A percentile compares a stretch with the other conserved stretches of the same genome.
Conservation (phyloP, 2,797 vertebrate species). For the Luscinia luscinia region DNA sequence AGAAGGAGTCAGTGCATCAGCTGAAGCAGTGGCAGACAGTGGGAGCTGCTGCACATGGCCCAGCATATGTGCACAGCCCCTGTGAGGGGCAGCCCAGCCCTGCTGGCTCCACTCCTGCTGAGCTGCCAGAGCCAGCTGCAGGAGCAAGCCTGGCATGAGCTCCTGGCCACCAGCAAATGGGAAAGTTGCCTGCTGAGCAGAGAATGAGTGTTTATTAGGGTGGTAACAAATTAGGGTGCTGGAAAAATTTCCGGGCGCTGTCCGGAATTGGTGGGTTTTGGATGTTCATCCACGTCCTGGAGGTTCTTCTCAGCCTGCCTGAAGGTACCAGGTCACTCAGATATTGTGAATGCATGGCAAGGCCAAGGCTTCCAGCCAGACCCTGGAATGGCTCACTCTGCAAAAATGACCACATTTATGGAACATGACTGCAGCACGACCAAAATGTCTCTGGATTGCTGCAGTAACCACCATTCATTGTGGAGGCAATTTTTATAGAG, state of each 20-base stretch:
- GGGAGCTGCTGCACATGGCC: not conserved
- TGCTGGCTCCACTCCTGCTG: not conserved
- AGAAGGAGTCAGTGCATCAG: not conserved
- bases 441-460: not conserved
- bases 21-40: not conserved
- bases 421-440: not conserved
- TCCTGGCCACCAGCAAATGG: not conserved
- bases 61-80: not conserved
- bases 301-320: not conserved
- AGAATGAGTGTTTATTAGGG: not conserved
- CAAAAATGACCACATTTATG: not conserved
- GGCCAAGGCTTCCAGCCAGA: not conserved
- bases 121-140: not conserved
- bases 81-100: not conserved
- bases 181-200: not conserved
- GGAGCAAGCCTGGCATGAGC: not conserved
- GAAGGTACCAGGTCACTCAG: fast-evolving
- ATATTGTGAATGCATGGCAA: not conserved
- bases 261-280: not conserved
- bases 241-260: fast-evolving
- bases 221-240: not conserved
- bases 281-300: not conserved
- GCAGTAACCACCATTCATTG: not conserved
- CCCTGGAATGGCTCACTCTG: not conserved
- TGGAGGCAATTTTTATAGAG: not conserved